Conservation (phyloP, 2,113 vertebrate genomes). For the Propithecus coquereli region DNA sequence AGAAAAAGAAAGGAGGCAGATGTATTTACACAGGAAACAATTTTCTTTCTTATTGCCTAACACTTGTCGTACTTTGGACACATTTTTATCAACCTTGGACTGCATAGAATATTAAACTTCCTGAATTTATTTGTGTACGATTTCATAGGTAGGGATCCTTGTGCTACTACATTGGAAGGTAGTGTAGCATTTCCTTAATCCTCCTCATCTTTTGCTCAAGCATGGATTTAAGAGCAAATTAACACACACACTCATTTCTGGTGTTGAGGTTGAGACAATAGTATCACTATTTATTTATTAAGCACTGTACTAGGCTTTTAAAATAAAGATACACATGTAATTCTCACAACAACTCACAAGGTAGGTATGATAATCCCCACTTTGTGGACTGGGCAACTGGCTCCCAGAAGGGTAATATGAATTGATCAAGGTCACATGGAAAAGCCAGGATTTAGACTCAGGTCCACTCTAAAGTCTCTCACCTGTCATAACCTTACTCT, state of each 20-base stretch:
- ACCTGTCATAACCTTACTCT: background rate
- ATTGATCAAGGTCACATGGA: background rate
- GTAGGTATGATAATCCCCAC: background rate
- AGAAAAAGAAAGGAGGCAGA: background rate
- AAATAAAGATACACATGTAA: background rate
- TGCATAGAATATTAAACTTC: constrained; percentile 7
- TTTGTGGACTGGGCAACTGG: background rate
- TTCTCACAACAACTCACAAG: background rate
- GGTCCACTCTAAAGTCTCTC: background rate
- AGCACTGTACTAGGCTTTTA: background rate
- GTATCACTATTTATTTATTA: background rate
- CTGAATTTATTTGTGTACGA: background rate
- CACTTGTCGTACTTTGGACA: constrained; percentile 18
- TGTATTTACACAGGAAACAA: background rate
- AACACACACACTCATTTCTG: background rate
- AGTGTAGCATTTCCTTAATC: background rate
- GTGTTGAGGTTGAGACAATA: background rate
- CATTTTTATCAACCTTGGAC: background rate
- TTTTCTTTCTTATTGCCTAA: background rate
- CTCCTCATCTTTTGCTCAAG: background rate
- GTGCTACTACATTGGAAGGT: background rate
- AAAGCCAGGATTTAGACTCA: background rate
- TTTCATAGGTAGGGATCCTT: background rate
- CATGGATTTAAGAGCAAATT: background rate
- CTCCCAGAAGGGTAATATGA: background rate